Conservation (phyloP, 2,797 vertebrate species). For the Picus viridis region DNA sequence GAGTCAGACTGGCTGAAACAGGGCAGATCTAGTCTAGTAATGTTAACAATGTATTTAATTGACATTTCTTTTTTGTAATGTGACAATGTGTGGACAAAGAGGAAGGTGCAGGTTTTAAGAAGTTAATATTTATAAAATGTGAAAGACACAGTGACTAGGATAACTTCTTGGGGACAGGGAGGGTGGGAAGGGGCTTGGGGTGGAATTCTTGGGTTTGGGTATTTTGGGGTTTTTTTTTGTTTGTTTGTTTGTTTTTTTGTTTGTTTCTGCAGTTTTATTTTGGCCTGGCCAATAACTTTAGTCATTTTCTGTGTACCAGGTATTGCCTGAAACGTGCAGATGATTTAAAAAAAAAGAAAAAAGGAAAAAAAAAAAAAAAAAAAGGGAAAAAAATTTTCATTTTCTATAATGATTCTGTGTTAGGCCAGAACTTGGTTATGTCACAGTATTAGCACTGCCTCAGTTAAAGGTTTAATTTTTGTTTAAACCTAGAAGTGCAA, state of each 20-base stretch:
- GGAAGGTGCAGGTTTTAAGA: slow-evolving; percentile 81
- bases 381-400: slow-evolving; percentile 10
- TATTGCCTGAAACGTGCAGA: slow-evolving; percentile 81
- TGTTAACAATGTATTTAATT: slow-evolving; percentile 88
- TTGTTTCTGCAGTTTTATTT: slow-evolving; percentile 74
- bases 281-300: slow-evolving; percentile 77
- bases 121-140: slow-evolving; percentile 89
- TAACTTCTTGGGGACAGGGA: slow-evolving; percentile 75
- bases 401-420: slow-evolving; percentile 77
- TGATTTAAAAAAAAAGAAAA: neutral
- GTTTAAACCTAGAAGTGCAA: slow-evolving; percentile 82
- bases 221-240: no score
- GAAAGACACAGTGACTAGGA: slow-evolving; percentile 83
- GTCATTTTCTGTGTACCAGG: slow-evolving; percentile 80
- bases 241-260: slow-evolving; percentile 49
- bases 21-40: slow-evolving; percentile 85
- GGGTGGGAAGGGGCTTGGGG: slow-evolving; percentile 65
- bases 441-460: slow-evolving; percentile 85
- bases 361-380: neutral
- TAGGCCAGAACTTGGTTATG: slow-evolving; percentile 81
- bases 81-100: slow-evolving; percentile 84
- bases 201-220: slow-evolving; percentile 55
- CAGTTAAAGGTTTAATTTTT: slow-evolving; percentile 82
- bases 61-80: slow-evolving; percentile 88
- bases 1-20: slow-evolving; percentile 72